These are phyloP conservation scores for Suricata suricatta DNA, from an alignment of 2,113 vertebrate species.

Conservation along the genomic window DNA sequence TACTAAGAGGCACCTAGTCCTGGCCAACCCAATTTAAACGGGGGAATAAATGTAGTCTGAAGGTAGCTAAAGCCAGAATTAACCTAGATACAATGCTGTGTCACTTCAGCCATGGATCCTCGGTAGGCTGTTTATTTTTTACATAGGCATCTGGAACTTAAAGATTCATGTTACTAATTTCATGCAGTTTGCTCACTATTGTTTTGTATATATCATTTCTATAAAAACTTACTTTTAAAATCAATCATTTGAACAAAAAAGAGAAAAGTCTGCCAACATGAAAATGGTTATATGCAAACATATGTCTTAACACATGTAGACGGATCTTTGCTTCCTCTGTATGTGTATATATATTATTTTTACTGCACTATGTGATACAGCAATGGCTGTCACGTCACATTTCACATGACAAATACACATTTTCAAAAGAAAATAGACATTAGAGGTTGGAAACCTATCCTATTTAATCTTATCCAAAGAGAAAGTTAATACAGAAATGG, in stretches of 20 bases:
- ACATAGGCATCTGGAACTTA: neutral
- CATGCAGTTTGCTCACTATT: neutral
- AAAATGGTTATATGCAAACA: neutral
- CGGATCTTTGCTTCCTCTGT: neutral
- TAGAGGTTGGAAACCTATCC: neutral
- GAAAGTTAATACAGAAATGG: neutral
- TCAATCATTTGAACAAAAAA: neutral
- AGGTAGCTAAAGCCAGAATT: neutral
- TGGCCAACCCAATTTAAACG: neutral
- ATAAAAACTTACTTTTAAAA: conserved; percentile 16
- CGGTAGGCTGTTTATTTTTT: conserved; percentile 2
- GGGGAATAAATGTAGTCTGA: neutral
- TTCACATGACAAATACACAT: neutral
- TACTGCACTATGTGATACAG: neutral
- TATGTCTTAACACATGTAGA: conserved; percentile 1
- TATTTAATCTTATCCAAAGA: neutral
- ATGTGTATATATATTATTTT: neutral
- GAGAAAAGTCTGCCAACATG: neutral
- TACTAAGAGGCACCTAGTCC: neutral
- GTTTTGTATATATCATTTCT: neutral
- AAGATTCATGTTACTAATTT: neutral
- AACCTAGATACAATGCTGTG: conserved; percentile 1
- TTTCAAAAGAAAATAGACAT: neutral
- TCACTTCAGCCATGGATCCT: neutral
- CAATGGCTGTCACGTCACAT: neutral